Conservation (phyloP, 2,797 vertebrate species). For the Pseudocheirus occidentalis region DNA sequence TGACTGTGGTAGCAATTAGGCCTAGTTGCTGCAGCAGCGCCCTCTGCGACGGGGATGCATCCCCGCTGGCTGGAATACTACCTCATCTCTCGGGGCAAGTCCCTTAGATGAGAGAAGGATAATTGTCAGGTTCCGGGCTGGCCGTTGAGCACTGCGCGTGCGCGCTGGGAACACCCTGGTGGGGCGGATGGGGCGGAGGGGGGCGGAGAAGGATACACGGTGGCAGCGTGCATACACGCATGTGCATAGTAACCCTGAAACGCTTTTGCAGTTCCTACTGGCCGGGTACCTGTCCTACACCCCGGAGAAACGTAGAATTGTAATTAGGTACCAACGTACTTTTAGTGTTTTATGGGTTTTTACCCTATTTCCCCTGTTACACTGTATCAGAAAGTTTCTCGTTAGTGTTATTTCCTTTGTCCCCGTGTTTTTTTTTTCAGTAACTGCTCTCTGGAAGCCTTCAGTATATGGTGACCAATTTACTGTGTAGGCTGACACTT, state of each 20-base stretch:
- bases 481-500: background rate
- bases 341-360: slow-evolving; percentile 16
- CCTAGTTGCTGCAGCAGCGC: slow-evolving; percentile 8
- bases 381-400: background rate
- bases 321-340: background rate
- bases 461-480: background rate
- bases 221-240: background rate
- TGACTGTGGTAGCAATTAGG: slow-evolving; percentile 28
- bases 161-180: slow-evolving; percentile 50
- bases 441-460: background rate
- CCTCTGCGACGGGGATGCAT: slow-evolving; percentile 26
- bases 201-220: slow-evolving; percentile 19
- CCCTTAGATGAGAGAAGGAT: slow-evolving; percentile 13
- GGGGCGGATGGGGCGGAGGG: background rate
- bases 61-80: background rate
- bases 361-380: background rate
- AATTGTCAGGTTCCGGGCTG: slow-evolving; percentile 55
- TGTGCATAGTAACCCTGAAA: background rate
- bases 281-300: slow-evolving; percentile 58
- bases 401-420: background rate
- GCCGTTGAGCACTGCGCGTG: slow-evolving; percentile 75
- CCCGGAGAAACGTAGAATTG: background rate
- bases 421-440: background rate
- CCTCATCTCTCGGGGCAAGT: background rate
- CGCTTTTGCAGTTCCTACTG: background rate